phyloP scores from a whole-genome alignment of 2,888 invertebrate genomes.

The Eilema sororculum region DNA sequence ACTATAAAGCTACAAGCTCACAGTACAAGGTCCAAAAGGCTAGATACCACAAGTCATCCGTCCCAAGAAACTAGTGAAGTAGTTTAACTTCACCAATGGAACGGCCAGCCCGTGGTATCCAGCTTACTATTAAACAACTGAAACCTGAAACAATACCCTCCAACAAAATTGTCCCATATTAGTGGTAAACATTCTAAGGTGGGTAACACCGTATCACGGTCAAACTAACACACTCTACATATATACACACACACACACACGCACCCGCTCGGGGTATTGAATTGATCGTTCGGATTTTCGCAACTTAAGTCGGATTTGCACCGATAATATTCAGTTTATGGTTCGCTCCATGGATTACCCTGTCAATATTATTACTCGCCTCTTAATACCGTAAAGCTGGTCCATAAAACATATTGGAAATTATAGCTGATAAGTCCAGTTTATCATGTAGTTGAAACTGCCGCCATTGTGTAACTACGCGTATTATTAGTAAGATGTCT shows the following conservation, averaged over 20 bases:
- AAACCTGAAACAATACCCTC: background rate
- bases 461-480: constrained; percentile 46
- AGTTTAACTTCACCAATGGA: background rate
- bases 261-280: constrained; percentile 10
- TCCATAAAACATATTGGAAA: constrained; percentile 84
- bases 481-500: constrained; percentile 39
- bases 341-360: constrained; percentile 75
- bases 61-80: too few relatives aligned
- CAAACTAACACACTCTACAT: background rate
- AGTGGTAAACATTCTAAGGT: background rate
- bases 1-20: too few relatives aligned
- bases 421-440: constrained; percentile 71
- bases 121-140: background rate
- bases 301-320: constrained; percentile 78
- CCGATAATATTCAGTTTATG: constrained; percentile 79
- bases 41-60: too few relatives aligned
- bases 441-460: constrained; percentile 61
- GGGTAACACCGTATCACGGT: constrained; percentile 1
- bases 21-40: too few relatives aligned
- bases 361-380: constrained; percentile 85
- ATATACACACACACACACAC: background rate
- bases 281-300: constrained; percentile 64
- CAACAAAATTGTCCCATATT: background rate
- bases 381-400: constrained; percentile 84
- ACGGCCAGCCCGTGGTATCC: background rate